phyloP scores from a whole-genome alignment of 2,888 invertebrate genomes.

The Mamestra brassicae region DNA sequence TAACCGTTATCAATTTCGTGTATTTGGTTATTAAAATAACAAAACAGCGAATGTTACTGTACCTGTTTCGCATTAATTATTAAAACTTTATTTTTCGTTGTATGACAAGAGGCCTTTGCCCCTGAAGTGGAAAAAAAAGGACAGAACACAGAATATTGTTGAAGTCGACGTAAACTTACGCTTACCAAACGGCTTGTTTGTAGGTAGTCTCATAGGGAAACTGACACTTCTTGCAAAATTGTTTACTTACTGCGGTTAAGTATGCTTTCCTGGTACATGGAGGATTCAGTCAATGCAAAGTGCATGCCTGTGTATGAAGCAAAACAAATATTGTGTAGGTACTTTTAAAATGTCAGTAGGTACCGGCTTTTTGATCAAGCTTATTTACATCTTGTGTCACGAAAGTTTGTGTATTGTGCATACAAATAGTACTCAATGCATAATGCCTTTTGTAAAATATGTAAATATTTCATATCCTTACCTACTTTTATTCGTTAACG shows the following conservation, averaged over 20 bases:
- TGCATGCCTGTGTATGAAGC: not conserved
- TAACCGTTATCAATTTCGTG: slow-evolving; percentile 18
- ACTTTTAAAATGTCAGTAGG: slow-evolving; percentile 34
- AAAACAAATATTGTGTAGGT: slow-evolving; percentile 30
- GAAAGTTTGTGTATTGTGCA: not conserved
- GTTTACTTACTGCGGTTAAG: slow-evolving; percentile 31
- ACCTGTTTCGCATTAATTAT: not conserved
- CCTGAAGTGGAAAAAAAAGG: not conserved
- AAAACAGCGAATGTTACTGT: slow-evolving; percentile 13
- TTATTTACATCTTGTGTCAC: slow-evolving; percentile 29
- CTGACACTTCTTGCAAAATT: slow-evolving; percentile 32
- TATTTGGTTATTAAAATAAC: slow-evolving; percentile 16
- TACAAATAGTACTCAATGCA: slow-evolving; percentile 2
- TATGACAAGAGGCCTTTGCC: not conserved
- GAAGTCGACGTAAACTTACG: not conserved
- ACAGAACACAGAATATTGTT: not conserved
- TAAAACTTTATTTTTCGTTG: not conserved
- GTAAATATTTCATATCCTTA: not conserved
- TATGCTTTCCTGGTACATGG: slow-evolving; percentile 49
- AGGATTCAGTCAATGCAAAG: slow-evolving; percentile 26
- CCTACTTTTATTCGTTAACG: not conserved
- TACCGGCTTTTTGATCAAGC: slow-evolving; percentile 20
- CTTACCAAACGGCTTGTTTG: slow-evolving; percentile 7
- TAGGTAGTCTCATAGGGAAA: slow-evolving; percentile 8
- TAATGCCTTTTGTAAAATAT: not conserved